Base-by-base conservation (phyloP, 2,797 vertebrate species). In the Malurus splendens region DNA sequence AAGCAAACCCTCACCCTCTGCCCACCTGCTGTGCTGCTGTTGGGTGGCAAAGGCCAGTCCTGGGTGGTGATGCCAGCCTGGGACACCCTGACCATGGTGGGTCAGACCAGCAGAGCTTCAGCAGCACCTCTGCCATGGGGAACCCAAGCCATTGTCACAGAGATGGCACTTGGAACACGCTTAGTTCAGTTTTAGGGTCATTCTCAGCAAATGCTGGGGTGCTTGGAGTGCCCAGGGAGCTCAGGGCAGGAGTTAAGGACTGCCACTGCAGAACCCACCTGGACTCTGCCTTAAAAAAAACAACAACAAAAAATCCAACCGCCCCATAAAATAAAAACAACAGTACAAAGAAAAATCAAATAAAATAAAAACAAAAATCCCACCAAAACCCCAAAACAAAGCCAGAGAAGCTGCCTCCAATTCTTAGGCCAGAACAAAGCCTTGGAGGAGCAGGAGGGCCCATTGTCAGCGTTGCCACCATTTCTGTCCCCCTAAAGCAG, bases 71-170 rank as follows among this genome's bases (percentile, higher is more conserved):
- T 52, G 24, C 17, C 25, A 32, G 17, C 36, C 48, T 41, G 68
- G n/a, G 36, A 56, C 7, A 74, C 24, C 23, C 47, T 0, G 0
- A 10, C 27, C 20, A 10, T 1, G 2, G 3, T 16, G 54, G 28
- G 14, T 24, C 6, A 44, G 59, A n/a, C 6, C 60, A 39, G 32
- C 17, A 12, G 39, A 64, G 47, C 28, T 60, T 56, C 60, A 51
- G 38, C 3, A 3, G 7, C n/a, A 45, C 42, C 42, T 74, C 36
- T 66, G 38, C 66, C 48, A 5, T 1, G 12, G 33, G 2, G 3
- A 15, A 27, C 27, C 55, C 3, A 5, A n/a, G 42, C 16, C 4
- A 2, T 8, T 39, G 70, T 30, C 77, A 27, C 54, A 36, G 66
- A 65, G 33, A 7, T 25, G 32, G 30, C 72, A 25, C 33, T 55